Base-by-base conservation (phyloP, 2,888 invertebrate genomes). In the Philaethria dido region DNA sequence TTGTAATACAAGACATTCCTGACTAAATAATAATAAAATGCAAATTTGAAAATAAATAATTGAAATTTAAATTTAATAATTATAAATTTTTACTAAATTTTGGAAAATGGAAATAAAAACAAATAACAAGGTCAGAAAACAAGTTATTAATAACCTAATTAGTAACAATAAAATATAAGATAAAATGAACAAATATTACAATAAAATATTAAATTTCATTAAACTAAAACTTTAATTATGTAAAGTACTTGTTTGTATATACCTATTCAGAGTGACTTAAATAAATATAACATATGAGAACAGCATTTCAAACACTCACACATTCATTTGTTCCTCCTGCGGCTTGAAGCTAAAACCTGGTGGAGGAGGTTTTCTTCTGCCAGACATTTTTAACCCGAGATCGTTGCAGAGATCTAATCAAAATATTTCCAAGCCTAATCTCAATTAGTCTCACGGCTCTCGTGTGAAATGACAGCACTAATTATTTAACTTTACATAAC, bases 311-410 rank as follows among this genome's bases (percentile, higher is more conserved):
- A 29, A 70, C 73, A 85, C 91, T 82, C 80, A 92, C 92, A 92
- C 89, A 71, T 78, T 72, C 39, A 89, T 87, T 77, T 86, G 86
- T 74, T 88, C 88, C 70, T 85, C 84, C 66, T 82, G 82, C 2
- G 83, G 80, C 71, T 83, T 83, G 61, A 92, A 85, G 72, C 78
- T 84, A 62, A 91, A 86, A 55, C 86, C 83, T 45, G 86, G 85
- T 16, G 83, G 85, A 65, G 83, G 84, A 60, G 79, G 83, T 79
- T 87, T 88, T 79, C 82, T 88, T 74, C 84, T 80, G n/a, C n/a
- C n/a, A 68, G 92, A 88, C 92, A 92, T 92, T 66, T 75, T 76
- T 62, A 48, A 63, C 48, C n/a, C 36, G 67, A 47, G 54, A 62
- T 68, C 50, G 22, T 33, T 65, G 33, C 36, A 16, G 52, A 62